Evolutionary conservation across 2,797 vertebrate genomes (phyloP).

Genomic region (Chaunax sp.): DNA sequence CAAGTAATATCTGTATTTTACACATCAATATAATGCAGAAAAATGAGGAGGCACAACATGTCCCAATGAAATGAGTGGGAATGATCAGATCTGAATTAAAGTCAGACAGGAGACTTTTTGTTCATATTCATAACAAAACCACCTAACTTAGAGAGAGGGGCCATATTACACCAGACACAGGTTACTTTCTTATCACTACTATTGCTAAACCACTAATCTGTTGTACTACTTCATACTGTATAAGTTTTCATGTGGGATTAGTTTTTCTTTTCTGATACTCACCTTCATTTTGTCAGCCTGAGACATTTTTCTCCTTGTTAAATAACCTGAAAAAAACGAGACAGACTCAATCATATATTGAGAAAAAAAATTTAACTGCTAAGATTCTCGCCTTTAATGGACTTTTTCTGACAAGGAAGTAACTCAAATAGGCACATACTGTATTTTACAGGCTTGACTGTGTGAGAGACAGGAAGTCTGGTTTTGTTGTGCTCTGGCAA

Average conservation of each 20-base stretch:
- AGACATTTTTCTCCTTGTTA: conserved; percentile 77
- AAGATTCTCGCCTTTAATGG: neutral
- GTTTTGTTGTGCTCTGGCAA: conserved; percentile 45
- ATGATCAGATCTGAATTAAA: neutral
- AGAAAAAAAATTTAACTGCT: neutral
- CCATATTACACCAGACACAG: too few species aligned
- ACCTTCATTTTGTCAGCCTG: conserved; percentile 88
- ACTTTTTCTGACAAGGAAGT: conserved; percentile 35
- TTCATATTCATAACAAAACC: too few species aligned
- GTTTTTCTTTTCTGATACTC: conserved; percentile 37
- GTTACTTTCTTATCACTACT: neutral
- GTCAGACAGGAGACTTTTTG: too few species aligned
- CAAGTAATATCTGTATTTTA: neutral
- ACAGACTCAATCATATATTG: conserved; percentile 2
- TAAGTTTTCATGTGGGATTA: too few species aligned
- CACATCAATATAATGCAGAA: neutral
- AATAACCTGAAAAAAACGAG: conserved; percentile 56
- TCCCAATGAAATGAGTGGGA: neutral
- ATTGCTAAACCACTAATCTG: neutral
- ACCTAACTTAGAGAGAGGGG: too few species aligned
- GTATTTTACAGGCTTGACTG: conserved; percentile 21
- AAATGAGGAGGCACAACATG: neutral
- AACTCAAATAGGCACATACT: conserved; percentile 12
- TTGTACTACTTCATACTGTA: too few species aligned
- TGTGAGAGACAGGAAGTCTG: conserved; percentile 79